Percentiles rank a stretch among this genome's conserved stretches.
phyloP scores from a whole-genome alignment of 2,797 vertebrate genomes.

The Pristis pectinata region DNA sequence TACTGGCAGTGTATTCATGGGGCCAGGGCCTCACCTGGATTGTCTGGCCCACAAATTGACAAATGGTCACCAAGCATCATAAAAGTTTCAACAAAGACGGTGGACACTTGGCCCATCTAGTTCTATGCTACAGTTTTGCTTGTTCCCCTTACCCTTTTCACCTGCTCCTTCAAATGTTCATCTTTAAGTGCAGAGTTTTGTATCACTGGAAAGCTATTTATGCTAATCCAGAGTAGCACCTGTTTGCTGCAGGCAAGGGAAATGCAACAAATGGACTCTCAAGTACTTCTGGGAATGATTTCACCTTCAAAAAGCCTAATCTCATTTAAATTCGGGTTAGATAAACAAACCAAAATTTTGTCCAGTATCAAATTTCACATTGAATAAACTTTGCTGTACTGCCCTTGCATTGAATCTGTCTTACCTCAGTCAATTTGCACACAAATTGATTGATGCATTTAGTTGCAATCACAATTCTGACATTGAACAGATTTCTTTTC shows the following conservation, averaged over 20 bases:
- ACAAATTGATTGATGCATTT: background rate
- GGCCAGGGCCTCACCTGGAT: background rate
- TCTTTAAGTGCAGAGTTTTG: background rate
- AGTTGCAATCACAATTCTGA: background rate
- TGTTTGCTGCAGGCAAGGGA: background rate
- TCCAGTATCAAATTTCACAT: background rate
- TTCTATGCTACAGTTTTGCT: background rate
- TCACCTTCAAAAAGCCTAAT: constrained; percentile 2
- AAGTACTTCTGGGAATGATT: background rate
- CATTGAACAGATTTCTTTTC: background rate
- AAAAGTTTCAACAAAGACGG: background rate
- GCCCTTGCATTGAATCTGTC: background rate
- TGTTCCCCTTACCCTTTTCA: background rate
- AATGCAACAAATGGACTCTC: background rate
- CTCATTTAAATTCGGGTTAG: background rate
- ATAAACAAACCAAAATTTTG: background rate
- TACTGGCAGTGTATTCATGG: background rate
- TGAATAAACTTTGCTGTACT: background rate
- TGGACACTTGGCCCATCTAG: background rate
- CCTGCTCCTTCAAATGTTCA: background rate
- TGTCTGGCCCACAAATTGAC: background rate
- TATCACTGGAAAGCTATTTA: background rate
- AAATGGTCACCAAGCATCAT: background rate
- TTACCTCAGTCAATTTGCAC: background rate
- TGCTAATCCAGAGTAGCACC: background rate